Evolutionary conservation across 2,113 vertebrate genomes (phyloP), one percentile per base, ranked within the genome.

Genomic region (Genyomyrus donnyi): DNA sequence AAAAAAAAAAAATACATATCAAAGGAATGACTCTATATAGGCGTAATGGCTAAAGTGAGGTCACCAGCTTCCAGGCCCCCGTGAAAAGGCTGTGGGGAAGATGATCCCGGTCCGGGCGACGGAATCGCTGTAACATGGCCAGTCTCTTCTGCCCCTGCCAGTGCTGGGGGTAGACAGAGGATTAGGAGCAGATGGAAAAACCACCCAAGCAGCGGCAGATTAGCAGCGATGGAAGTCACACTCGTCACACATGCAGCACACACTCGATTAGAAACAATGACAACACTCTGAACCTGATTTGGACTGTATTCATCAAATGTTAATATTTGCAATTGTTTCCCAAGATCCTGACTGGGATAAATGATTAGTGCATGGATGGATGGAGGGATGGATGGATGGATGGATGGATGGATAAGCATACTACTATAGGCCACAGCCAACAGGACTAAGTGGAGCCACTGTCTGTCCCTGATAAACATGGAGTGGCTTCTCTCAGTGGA

Each of bases 1-100:
- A n/a, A 89, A 70, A 89, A 21, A 89, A 21, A 89, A 21, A 89
- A 84, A 15, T 21, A 50, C 24, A 56, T 58, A n/a, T 88, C 53
- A 66, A 45, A 62, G n/a, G 39, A 62, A 88, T 53, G 13, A 35
- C 49, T 21, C 27, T 6, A 39, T 2, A 39, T 21, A 3, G n/a
- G 15, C 13, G 50, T 53, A 53, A 53, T 53, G 21, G 85, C 13
- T 13, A 87, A 35, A 31, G 24, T 87, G 49, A 87, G 85, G 31
- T 56, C 49, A n/a, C 1, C 50, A 35, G n/a, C 5, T 35, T 87
- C 49, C 48, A 21, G 50, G 48, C 24, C 50, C 31, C n/a, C 6
- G 1, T 52, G 17, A 53, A 35, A 35, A 52, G 5, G 15, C 27
- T 17, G 46, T 7, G 15, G 49, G 49, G 10, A 52, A 9, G 85